These are phyloP conservation scores for Octonoba sinensis DNA, from an alignment of 2,888 invertebrate genomes.

Conservation along the genomic window DNA sequence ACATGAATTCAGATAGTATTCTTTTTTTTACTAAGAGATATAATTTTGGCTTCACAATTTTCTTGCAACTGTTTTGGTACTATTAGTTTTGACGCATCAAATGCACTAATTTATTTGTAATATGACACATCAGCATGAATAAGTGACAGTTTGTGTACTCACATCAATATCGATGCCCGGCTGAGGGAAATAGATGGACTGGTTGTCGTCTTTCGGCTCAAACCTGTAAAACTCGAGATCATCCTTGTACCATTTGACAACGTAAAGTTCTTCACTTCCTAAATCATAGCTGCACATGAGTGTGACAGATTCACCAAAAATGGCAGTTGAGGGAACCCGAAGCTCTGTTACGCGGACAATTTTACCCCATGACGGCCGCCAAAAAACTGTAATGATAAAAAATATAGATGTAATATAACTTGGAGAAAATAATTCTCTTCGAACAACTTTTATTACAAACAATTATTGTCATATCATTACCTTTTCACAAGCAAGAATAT, in stretches of 20 bases:
- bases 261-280: constrained; percentile 54
- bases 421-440: too few relatives aligned
- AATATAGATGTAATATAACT: too few relatives aligned
- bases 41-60: too few relatives aligned
- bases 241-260: constrained; percentile 59
- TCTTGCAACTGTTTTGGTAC: too few relatives aligned
- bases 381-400: neutral
- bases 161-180: constrained; percentile 56
- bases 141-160: constrained; percentile 5
- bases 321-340: constrained; percentile 36
- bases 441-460: too few relatives aligned
- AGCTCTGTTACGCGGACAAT: constrained; percentile 51
- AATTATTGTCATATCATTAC: too few relatives aligned
- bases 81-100: too few relatives aligned
- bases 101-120: too few relatives aligned
- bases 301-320: constrained; percentile 49
- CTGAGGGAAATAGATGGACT: constrained; percentile 52
- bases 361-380: constrained; percentile 31
- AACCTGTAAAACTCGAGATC: constrained; percentile 55
- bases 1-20: too few relatives aligned
- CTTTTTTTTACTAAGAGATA: too few relatives aligned
- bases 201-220: constrained; percentile 56
- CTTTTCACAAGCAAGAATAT: too few relatives aligned
- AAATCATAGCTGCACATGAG: constrained; percentile 53
- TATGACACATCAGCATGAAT: too few relatives aligned